Base-by-base conservation (phyloP, 2,113 vertebrate genomes). In the Serinus canaria region DNA sequence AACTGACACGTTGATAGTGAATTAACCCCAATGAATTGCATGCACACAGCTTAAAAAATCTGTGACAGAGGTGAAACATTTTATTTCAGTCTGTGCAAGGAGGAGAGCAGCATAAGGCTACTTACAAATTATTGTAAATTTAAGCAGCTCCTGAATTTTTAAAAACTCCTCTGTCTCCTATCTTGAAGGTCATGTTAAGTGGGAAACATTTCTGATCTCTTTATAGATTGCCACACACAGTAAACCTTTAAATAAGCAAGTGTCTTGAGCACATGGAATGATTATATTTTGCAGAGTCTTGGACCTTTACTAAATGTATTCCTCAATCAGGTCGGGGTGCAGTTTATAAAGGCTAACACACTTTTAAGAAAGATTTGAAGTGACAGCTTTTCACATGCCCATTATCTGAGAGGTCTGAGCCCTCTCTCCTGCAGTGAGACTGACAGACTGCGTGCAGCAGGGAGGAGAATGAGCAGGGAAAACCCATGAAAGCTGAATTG, bases 281-380 rank as follows among this genome's bases (percentile, higher is more conserved):
- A 53, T 27, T 55, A 2, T 62, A 64, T 94, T 95, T 88, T 85
- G 58, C 78, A 95, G 85, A 96, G 76, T 85, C 73, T 90, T 96
- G 95, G 88, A 89, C 79, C 72, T 78, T 92, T 86, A 89, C 85
- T 72, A 94, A 92, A 83, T 77, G 35, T 79, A 94, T 95, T 96
- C 91, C 83, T 90, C 91, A 17, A 19, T 88, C 82, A 63, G 89
- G 50, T 35, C 63, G 37, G 64, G 92, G 44, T 50, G 13, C 53
- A 50, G 86, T 69, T 75, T 67, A 78, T 74, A 64, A 90, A 91
- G 93, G 81, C 41, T 85, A 94, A 88, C 74, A 96, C 11, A 35
- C 49, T 89, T 94, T 90, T 68, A 24, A 69, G 79, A 78, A 70
- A 58, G 39, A 87, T 90, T 70, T 79, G 86, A 96, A 92, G 87